Evolutionary conservation across 2,113 vertebrate genomes (phyloP).

Genomic region (Pagrus major): DNA sequence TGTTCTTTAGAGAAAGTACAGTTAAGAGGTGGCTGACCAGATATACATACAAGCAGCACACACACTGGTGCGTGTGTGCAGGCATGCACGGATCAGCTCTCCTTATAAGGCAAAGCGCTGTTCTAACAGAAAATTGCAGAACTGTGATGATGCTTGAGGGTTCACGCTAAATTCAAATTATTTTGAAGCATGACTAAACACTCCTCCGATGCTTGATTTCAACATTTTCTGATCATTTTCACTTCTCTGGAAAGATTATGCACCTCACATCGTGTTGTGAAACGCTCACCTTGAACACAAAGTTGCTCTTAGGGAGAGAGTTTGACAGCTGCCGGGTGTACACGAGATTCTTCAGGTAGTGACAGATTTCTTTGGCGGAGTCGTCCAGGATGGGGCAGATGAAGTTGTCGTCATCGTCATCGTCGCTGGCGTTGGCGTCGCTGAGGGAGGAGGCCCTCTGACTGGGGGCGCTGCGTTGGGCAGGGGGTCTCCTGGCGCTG

Average conservation of each 20-base stretch:
- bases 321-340: slow-evolving; percentile 82
- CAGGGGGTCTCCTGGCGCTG: slow-evolving; percentile 71
- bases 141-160: not conserved
- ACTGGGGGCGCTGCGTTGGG: slow-evolving; percentile 2
- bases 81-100: not conserved
- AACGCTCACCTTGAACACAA: slow-evolving; percentile 88
- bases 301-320: slow-evolving; percentile 87
- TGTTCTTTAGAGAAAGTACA: slow-evolving; percentile 36
- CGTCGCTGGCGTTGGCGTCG: slow-evolving; percentile 81
- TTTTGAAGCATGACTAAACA: not conserved
- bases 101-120: slow-evolving; percentile 47
- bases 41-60: slow-evolving; percentile 3
- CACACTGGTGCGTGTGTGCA: not conserved
- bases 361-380: slow-evolving; percentile 81
- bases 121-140: slow-evolving; percentile 21
- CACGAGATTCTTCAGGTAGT: slow-evolving; percentile 81
- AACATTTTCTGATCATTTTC: not conserved
- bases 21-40: slow-evolving; percentile 28
- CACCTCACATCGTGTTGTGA: not conserved
- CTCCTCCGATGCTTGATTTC: not conserved
- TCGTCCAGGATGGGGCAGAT: slow-evolving; percentile 93
- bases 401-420: slow-evolving; percentile 88
- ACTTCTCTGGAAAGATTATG: not conserved
- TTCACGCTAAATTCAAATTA: not conserved
- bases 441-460: slow-evolving; percentile 59